phyloP scores from a whole-genome alignment of 2,797 vertebrate genomes.

The Gymnoscopelus braueri region DNA sequence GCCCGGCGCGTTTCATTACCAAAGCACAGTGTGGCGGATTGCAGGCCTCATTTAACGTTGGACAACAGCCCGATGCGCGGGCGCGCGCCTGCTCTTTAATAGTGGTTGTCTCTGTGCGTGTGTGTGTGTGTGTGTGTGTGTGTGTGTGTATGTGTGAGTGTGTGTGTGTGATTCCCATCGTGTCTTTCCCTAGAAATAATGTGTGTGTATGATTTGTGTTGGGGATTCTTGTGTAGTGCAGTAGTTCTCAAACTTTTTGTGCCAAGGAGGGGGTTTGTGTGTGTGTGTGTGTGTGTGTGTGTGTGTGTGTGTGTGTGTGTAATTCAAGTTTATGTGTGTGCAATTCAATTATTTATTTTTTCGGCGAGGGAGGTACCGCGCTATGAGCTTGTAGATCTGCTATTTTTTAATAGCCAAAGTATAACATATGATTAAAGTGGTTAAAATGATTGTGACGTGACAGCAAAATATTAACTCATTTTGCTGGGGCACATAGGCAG shows the following conservation, averaged over 20 bases:
- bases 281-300: too few species aligned
- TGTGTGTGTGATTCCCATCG: not conserved
- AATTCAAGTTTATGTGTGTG: too few species aligned
- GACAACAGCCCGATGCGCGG: slow-evolving; percentile 25
- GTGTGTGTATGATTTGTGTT: slow-evolving; percentile 9
- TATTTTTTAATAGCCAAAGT: too few species aligned
- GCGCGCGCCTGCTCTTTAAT: not conserved
- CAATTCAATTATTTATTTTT: too few species aligned
- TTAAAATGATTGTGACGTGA: too few species aligned
- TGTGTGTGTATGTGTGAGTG: slow-evolving; percentile 17
- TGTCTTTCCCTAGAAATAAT: not conserved
- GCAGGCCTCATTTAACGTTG: slow-evolving; percentile 63
- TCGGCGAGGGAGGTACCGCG: too few species aligned
- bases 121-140: slow-evolving; percentile 7
- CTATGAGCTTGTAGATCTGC: too few species aligned
- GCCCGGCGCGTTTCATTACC: slow-evolving; percentile 53
- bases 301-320: too few species aligned
- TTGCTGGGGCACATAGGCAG: too few species aligned
- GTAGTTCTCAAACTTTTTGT: slow-evolving; percentile 10
- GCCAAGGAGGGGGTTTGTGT: too few species aligned
- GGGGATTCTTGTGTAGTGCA: slow-evolving; percentile 13
- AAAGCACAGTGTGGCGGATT: slow-evolving; percentile 56
- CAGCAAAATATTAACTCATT: too few species aligned
- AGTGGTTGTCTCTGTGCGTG: slow-evolving; percentile 2
- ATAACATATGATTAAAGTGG: too few species aligned